Evolutionary conservation across 1,140 invertebrate genomes (phyloP).

Genomic region (Penaeus indicus): DNA sequence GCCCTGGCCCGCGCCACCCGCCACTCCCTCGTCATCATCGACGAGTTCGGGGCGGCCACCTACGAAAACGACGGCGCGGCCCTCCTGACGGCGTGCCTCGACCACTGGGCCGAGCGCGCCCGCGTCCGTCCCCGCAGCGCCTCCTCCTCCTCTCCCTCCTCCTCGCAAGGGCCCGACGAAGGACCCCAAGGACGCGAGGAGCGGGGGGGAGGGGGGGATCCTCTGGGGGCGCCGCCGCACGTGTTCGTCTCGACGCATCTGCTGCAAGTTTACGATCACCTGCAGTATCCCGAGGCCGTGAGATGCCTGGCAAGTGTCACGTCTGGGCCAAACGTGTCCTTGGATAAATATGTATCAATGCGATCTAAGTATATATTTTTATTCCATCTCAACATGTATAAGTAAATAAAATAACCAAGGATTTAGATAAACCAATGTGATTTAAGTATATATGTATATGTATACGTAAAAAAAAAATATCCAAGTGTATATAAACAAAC

Average conservation of each 20-base stretch:
- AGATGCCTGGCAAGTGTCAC: constrained; percentile 46
- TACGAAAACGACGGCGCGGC: constrained; percentile 81
- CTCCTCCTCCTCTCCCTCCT: too few species aligned
- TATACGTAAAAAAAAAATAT: too few species aligned
- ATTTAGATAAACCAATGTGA: too few species aligned
- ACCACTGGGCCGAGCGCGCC: constrained; percentile 74
- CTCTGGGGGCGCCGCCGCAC: constrained; percentile 77
- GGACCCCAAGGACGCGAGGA: constrained; percentile 66
- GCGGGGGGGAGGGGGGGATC: neutral
- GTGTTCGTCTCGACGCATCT: constrained; percentile 85
- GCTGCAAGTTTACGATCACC: constrained; percentile 75
- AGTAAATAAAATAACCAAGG: too few species aligned
- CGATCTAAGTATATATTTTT: neutral
- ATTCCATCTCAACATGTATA: too few species aligned
- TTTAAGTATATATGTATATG: too few species aligned
- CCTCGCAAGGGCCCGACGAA: neutral
- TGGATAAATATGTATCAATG: neutral
- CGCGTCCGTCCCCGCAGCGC: constrained; percentile 65
- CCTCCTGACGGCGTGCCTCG: constrained; percentile 78
- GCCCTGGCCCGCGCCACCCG: constrained; percentile 77
- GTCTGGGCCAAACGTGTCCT: neutral
- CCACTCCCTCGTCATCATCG: constrained; percentile 84
- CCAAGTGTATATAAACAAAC: too few species aligned
- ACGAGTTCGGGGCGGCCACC: constrained; percentile 94
- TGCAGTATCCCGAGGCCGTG: constrained; percentile 68